A percentile compares a stretch with the other conserved stretches of the same genome.
These are phyloP conservation scores for Eremobia ochroleuca DNA, from an alignment of 2,888 invertebrate genomes.

Conservation along the genomic window DNA sequence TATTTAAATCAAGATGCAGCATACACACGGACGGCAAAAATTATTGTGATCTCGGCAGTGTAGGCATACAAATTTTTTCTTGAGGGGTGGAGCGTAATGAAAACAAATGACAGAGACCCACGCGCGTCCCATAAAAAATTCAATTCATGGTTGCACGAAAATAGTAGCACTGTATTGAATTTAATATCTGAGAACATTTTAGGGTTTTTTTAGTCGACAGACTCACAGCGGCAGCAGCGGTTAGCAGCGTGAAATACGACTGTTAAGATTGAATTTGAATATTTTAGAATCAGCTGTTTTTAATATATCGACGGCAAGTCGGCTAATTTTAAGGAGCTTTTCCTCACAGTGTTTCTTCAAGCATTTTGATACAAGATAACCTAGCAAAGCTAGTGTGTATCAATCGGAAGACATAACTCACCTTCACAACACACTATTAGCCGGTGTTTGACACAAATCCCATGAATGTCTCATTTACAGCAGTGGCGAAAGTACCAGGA, in stretches of 20 bases:
- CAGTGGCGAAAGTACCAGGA: slow-evolving; percentile 80
- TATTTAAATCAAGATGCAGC: slow-evolving; percentile 71
- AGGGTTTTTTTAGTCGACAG: slow-evolving; percentile 71
- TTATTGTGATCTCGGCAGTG: slow-evolving; percentile 65
- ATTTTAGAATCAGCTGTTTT: slow-evolving; percentile 73
- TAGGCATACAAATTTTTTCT: slow-evolving; percentile 72
- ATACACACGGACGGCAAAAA: slow-evolving; percentile 59
- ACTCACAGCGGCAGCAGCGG: slow-evolving; percentile 57
- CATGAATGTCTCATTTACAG: slow-evolving; percentile 63
- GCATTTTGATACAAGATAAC: neutral
- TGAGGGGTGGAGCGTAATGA: slow-evolving; percentile 83
- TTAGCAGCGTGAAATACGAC: slow-evolving; percentile 74
- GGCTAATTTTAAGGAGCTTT: slow-evolving; percentile 18
- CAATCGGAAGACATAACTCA: slow-evolving; percentile 54
- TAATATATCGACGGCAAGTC: slow-evolving; percentile 53
- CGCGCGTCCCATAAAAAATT: slow-evolving; percentile 87
- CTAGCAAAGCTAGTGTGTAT: slow-evolving; percentile 21
- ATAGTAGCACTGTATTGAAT: slow-evolving; percentile 81
- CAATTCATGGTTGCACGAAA: slow-evolving; percentile 84
- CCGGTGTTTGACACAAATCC: slow-evolving; percentile 59
- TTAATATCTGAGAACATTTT: slow-evolving; percentile 79
- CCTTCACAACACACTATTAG: slow-evolving; percentile 35
- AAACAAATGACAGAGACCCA: slow-evolving; percentile 87
- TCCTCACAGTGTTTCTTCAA: neutral
- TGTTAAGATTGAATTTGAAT: slow-evolving; percentile 76